phyloP scores from a whole-genome alignment of 1,140 invertebrate species.

The Drosophila baimaii region DNA sequence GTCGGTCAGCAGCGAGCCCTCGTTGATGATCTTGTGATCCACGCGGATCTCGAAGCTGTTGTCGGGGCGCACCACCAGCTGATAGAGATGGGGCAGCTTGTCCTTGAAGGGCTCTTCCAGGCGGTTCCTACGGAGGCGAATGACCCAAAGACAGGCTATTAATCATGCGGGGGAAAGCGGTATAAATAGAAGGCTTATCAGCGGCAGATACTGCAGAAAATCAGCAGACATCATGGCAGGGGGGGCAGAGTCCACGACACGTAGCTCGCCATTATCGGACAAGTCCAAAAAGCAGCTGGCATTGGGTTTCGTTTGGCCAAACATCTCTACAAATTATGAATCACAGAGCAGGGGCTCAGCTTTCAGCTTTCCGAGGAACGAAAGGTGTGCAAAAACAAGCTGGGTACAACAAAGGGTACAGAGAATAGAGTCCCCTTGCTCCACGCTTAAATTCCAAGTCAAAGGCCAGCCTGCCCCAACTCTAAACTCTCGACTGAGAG shows the following conservation, averaged over 20 bases:
- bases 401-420: background rate
- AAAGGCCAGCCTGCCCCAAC: conserved; percentile 4
- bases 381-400: background rate
- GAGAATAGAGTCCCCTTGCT: background rate
- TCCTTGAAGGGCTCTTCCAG: conserved; percentile 97
- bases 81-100: conserved; percentile 97
- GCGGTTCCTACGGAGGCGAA: conserved; percentile 86
- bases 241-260: conserved; percentile 17
- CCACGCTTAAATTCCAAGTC: background rate
- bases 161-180: background rate
- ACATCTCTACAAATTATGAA: conserved; percentile 1
- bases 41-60: conserved; percentile 91
- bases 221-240: background rate
- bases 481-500: background rate
- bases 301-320: conserved; percentile 9
- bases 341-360: too few species aligned
- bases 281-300: background rate
- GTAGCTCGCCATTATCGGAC: background rate
- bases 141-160: conserved; percentile 24
- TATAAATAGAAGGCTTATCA: conserved; percentile 44
- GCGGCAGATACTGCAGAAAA: conserved; percentile 2
- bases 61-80: conserved; percentile 94
- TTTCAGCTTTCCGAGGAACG: background rate
- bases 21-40: conserved; percentile 92
- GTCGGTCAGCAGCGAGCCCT: conserved; percentile 94